Conservation (phyloP, 2,888 invertebrate genomes). For the Pseudoips prasinana region DNA sequence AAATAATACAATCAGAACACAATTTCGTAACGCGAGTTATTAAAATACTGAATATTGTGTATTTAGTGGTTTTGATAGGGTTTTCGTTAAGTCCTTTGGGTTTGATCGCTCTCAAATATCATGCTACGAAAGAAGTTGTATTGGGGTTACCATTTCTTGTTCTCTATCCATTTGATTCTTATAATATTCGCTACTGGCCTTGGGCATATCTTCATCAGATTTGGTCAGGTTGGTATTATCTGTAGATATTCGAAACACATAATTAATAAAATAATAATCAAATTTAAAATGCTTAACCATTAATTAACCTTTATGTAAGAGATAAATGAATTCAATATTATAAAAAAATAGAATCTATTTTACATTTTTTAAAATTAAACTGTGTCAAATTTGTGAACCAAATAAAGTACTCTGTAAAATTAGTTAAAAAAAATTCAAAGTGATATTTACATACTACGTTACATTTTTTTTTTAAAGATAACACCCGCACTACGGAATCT, state of each 20-base stretch:
- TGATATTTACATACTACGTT: too few species aligned
- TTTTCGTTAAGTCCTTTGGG: conserved; percentile 45
- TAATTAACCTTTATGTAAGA: too few species aligned
- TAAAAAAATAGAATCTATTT: too few species aligned
- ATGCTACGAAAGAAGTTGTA: conserved; percentile 37
- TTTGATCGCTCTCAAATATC: conserved; percentile 44
- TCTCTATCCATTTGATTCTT: conserved; percentile 57
- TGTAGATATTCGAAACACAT: background rate
- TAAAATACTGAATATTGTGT: conserved; percentile 39
- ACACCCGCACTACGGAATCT: too few species aligned
- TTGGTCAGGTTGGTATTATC: conserved; percentile 51
- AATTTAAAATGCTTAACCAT: too few species aligned
- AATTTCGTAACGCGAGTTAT: conserved; percentile 42
- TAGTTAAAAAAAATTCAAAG: too few species aligned
- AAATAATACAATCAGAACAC: conserved; percentile 36
- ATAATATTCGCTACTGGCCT: conserved; percentile 48
- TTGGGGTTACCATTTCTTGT: conserved; percentile 48
- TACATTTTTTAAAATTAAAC: too few species aligned
- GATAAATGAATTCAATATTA: too few species aligned
- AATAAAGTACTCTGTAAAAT: too few species aligned
- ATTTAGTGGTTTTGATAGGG: conserved; percentile 28
- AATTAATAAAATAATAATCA: background rate
- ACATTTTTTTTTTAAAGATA: too few species aligned
- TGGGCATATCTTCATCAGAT: conserved; percentile 53
- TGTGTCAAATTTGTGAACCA: too few species aligned